Conservation (phyloP, 2,797 vertebrate species). For the Dendrocincla tyrannina region DNA sequence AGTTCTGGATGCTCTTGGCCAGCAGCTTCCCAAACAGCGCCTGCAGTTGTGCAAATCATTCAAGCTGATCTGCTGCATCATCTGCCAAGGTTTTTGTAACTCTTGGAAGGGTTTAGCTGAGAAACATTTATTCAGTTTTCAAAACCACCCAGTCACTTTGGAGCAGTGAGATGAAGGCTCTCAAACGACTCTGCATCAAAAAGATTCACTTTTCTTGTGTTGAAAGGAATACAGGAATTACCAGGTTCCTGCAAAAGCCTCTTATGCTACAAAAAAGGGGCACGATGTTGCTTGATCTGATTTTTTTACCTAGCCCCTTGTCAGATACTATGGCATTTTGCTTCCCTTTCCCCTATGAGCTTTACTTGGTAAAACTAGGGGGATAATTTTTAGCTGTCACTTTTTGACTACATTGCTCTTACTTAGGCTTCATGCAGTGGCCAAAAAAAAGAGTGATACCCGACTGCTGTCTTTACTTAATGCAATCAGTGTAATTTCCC, state of each 20-base stretch:
- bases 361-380: neutral
- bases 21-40: neutral
- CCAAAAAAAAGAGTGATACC: neutral
- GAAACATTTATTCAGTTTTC: neutral
- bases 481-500: neutral
- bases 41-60: slow-evolving; percentile 30
- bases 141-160: neutral
- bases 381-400: neutral
- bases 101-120: neutral
- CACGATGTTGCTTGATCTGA: neutral
- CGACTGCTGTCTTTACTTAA: neutral
- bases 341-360: neutral
- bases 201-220: neutral
- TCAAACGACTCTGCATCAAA: neutral
- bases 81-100: slow-evolving; percentile 34
- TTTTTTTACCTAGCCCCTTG: neutral
- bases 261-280: neutral
- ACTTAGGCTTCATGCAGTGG: neutral
- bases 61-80: neutral
- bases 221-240: neutral
- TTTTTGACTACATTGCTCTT: neutral
- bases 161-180: neutral
- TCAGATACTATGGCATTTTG: neutral
- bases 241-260: neutral
- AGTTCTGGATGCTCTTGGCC: slow-evolving; percentile 37